Evolutionary conservation across 1,140 invertebrate species (phyloP).

Genomic region (Temnothorax longispinosus): DNA sequence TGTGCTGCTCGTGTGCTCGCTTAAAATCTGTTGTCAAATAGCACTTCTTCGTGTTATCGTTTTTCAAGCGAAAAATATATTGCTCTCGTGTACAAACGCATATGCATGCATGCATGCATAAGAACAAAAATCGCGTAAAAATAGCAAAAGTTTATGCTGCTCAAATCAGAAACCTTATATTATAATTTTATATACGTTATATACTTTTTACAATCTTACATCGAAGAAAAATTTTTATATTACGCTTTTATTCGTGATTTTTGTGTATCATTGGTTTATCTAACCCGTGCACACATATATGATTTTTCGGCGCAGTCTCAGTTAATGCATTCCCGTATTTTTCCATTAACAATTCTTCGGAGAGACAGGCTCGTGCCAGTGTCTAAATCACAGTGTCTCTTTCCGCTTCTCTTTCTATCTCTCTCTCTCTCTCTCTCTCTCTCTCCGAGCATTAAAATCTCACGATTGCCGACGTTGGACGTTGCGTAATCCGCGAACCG

Average conservation of each 20-base stretch:
- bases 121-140: background rate
- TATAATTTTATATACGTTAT: background rate
- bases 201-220: too few species aligned
- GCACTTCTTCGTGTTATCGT: conserved; percentile 1
- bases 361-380: background rate
- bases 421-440: background rate
- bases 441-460: conserved; percentile 47
- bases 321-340: conserved; percentile 17
- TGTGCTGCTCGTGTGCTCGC: background rate
- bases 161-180: background rate
- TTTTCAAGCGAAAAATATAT: background rate
- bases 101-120: background rate
- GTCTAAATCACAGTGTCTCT: conserved; percentile 35
- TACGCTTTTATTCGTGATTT: background rate
- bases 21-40: conserved; percentile 37
- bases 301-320: background rate
- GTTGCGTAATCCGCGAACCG: conserved; percentile 58
- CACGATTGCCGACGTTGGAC: conserved; percentile 48
- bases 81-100: background rate
- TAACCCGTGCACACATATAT: background rate
- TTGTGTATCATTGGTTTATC: background rate
- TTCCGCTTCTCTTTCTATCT: conserved; percentile 22
- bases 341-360: background rate
- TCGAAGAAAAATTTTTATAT: too few species aligned
- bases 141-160: background rate